Base-by-base conservation (phyloP, 1,140 invertebrate species). In the Leptinotarsa defecta region DNA sequence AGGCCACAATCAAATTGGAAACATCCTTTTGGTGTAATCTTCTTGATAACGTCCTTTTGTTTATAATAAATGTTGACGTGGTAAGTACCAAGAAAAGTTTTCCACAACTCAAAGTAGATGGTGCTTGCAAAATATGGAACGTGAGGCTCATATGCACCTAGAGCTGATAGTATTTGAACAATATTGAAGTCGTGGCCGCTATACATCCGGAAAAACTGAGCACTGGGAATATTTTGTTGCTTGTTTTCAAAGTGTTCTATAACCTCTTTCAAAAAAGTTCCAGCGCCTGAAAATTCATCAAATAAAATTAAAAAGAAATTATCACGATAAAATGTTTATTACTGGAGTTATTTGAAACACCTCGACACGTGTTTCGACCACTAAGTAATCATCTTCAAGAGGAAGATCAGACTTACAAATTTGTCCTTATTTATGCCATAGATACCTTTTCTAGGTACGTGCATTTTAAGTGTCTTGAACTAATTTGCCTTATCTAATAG, bases 111-210 rank as follows among this genome's bases (percentile, higher is more conserved):
- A 4, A 73, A n/a, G 27, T 64, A 64, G 43, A 73, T 48, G 11
- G 19, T 73, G 22, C 22, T 64, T 13, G 71, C 71, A 64, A 73
- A 73, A 13, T 52, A 24, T 15, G 71, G 71, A 1, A 43, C 17
- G 34, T 4, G 20, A 8, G 57, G 57, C 17, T 63, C 22, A n/a
- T 43, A 73, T 20, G 71, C 71, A 22, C 48, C 69, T 49, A 71
- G 11, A 13, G 69, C 49, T 22, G n/a, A 19, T 13, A 71, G 19
- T 24, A 71, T 13, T 8, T 17, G 19, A 57, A 19, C 69, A 4
- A 71, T 20, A 19, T 71, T 71, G 17, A 48, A 20, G 13, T 71
- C 69, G 20, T 71, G 69, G 13, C 15, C 69, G 57, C 69, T 71
- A 27, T 71, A 71, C 19, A 71, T 57, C 48, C 52, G 34, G 20